Evolutionary conservation across 2,888 invertebrate genomes (phyloP).

Genomic region (Melinopterus prodromus): DNA sequence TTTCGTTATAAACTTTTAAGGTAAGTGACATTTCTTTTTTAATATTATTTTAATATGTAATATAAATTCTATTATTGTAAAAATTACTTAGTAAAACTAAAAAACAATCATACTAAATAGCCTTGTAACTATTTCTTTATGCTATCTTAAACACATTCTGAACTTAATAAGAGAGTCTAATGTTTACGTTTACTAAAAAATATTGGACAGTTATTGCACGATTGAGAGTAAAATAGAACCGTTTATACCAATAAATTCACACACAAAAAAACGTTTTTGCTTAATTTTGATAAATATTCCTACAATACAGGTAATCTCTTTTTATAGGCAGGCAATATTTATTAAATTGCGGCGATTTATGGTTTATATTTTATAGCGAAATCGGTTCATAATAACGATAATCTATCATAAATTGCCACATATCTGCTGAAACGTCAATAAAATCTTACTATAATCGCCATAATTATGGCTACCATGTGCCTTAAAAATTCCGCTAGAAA

Average conservation of each 20-base stretch:
- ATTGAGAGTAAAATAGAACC: too few species aligned
- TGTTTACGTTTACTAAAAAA: too few species aligned
- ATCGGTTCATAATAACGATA: neutral
- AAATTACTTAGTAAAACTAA: neutral
- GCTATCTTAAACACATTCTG: too few species aligned
- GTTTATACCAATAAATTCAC: too few species aligned
- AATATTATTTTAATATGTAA: neutral
- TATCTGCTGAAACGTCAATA: neutral
- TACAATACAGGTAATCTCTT: too few species aligned
- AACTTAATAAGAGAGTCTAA: too few species aligned
- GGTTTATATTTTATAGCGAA: neutral
- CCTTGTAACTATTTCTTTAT: too few species aligned
- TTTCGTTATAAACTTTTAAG: slow-evolving; percentile 23
- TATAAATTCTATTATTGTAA: neutral
- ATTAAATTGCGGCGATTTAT: too few species aligned
- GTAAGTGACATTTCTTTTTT: slow-evolving; percentile 20
- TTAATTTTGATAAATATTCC: neutral
- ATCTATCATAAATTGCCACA: neutral
- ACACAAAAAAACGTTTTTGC: neutral
- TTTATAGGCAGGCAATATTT: neutral
- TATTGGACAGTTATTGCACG: too few species aligned
- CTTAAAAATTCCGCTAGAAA: neutral
- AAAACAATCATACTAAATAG: too few species aligned
- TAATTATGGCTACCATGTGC: neutral
- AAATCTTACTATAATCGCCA: neutral